phyloP scores from a whole-genome alignment of 2,113 vertebrate species.

The Chaetops frenatus region DNA sequence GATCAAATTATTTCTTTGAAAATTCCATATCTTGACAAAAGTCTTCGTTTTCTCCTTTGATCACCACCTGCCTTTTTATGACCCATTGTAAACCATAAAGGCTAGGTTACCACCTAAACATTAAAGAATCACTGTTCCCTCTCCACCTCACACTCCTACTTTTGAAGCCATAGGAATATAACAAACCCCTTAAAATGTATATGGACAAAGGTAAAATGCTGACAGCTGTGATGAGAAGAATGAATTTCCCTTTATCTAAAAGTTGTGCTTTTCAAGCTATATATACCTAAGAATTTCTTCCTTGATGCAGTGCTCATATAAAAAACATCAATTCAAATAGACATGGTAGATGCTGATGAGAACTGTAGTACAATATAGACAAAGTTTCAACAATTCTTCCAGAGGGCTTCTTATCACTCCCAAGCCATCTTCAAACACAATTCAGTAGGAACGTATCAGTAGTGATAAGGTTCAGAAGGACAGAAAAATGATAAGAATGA shows the following conservation, averaged over 20 bases:
- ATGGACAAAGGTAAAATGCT: background rate
- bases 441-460: background rate
- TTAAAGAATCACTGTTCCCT: background rate
- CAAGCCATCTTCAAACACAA: background rate
- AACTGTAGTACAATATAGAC: background rate
- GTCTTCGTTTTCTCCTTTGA: background rate
- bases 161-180: slow-evolving; percentile 2
- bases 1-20: background rate
- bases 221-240: slow-evolving; percentile 6
- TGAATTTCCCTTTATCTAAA: background rate
- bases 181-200: background rate
- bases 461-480: background rate
- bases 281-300: background rate
- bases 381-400: background rate
- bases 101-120: background rate
- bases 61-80: background rate
- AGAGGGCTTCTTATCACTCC: background rate
- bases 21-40: background rate
- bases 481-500: background rate
- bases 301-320: background rate
- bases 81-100: background rate
- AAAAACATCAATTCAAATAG: background rate
- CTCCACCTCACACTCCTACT: background rate
- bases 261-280: background rate
- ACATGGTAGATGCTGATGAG: background rate